phyloP scores from a whole-genome alignment of 92 coral and sea anemone genomes.

The Epizoanthus ramosus region DNA sequence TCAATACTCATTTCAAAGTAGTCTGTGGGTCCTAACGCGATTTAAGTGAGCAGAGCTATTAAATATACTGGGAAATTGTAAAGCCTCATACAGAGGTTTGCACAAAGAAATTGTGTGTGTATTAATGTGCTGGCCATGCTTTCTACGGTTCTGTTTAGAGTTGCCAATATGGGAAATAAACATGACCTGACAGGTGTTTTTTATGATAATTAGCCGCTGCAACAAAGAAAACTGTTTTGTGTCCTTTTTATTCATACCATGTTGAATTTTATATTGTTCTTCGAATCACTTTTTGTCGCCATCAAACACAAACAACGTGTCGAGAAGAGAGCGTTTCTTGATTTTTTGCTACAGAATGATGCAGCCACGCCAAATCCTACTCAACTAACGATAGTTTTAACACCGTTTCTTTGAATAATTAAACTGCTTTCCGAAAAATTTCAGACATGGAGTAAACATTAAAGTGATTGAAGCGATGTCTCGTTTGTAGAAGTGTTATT shows the following conservation, averaged over 20 bases:
- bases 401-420: slow-evolving; percentile 3
- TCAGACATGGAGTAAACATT: not conserved
- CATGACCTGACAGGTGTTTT: slow-evolving; percentile 73
- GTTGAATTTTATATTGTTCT: slow-evolving; percentile 21
- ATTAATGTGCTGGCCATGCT: slow-evolving; percentile 36
- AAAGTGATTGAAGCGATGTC: not conserved
- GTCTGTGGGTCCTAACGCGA: slow-evolving; percentile 31
- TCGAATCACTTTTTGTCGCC: not conserved
- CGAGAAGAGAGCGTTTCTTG: not conserved
- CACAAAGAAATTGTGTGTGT: slow-evolving; percentile 30
- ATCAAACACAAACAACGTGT: slow-evolving; percentile 2
- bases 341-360: slow-evolving; percentile 19
- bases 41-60: slow-evolving; percentile 34
- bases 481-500: slow-evolving; percentile 10
- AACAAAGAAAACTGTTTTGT: slow-evolving; percentile 35
- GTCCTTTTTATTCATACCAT: slow-evolving; percentile 2
- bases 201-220: slow-evolving; percentile 70
- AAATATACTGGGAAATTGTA: slow-evolving; percentile 15
- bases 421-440: slow-evolving; percentile 2
- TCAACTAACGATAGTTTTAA: not conserved
- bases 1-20: slow-evolving; percentile 14
- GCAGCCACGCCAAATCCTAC: not conserved
- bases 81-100: slow-evolving; percentile 12
- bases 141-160: slow-evolving; percentile 57
- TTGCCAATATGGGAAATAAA: slow-evolving; percentile 78